Conservation (phyloP, 2,888 invertebrate genomes). For the Pyrocoelia pectoralis region DNA sequence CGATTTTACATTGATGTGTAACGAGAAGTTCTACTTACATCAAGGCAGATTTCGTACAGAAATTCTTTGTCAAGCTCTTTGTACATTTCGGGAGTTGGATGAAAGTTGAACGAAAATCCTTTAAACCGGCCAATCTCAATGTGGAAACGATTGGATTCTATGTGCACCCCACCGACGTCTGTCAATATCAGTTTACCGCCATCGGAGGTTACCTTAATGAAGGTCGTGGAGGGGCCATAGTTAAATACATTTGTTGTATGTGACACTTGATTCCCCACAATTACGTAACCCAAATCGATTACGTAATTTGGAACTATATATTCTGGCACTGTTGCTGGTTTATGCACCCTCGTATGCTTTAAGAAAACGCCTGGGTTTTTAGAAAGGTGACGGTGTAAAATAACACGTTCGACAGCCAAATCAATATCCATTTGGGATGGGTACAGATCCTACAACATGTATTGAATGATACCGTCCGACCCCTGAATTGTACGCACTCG, state of each 20-base stretch:
- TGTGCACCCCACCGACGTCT: slow-evolving; percentile 49
- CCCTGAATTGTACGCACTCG: slow-evolving; percentile 39
- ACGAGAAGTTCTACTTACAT: slow-evolving; percentile 54
- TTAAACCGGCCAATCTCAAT: slow-evolving; percentile 55
- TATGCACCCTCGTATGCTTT: slow-evolving; percentile 47
- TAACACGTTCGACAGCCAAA: slow-evolving; percentile 66
- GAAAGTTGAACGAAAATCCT: too few relatives aligned
- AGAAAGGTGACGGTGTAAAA: slow-evolving; percentile 61
- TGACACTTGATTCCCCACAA: slow-evolving; percentile 60
- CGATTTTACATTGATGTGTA: not conserved
- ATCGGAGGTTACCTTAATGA: slow-evolving; percentile 55
- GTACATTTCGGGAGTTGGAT: slow-evolving; percentile 61
- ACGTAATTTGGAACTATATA: slow-evolving; percentile 63
- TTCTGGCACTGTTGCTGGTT: slow-evolving; percentile 60
- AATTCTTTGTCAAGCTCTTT: slow-evolving; percentile 58
- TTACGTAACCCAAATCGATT: slow-evolving; percentile 66
- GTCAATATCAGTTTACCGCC: slow-evolving; percentile 40
- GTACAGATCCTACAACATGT: slow-evolving; percentile 57
- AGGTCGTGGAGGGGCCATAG: slow-evolving; percentile 64
- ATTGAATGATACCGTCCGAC: not conserved
- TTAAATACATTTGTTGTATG: slow-evolving; percentile 63
- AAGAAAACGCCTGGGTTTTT: slow-evolving; percentile 57
- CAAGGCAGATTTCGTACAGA: slow-evolving; percentile 60
- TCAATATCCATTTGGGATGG: slow-evolving; percentile 69
- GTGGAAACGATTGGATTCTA: too few relatives aligned